Evolutionary conservation across 2,113 vertebrate genomes (phyloP), one percentile per base, ranked within the genome.

Genomic region (Pleuronectes platessa): DNA sequence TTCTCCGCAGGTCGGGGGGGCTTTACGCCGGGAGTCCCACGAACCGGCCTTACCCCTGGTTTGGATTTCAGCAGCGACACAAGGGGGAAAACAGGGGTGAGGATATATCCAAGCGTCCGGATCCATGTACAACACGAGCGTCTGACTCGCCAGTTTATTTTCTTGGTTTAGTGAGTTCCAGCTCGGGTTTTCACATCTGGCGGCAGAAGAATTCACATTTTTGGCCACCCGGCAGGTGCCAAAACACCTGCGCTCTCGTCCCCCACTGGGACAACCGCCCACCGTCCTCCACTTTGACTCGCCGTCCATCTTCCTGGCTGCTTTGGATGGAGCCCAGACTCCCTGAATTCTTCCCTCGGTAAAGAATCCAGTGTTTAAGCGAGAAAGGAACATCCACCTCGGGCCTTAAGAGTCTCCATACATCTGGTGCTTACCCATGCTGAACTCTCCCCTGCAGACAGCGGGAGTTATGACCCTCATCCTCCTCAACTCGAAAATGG

Each of bases 41-140:
- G 49, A 91, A 90, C 83, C 81, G 55, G 74, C 69, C 40, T 71
- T 74, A 79, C 63, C 74, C 86, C 73, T 11, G 64, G 86, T 68
- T 92, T 64, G 73, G 75, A 81, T 92, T 88, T 89, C 86, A 90
- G 70, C 70, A 63, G 81, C 20, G 74, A 89, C 74, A 77, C 13
- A 12, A 62, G 45, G 17, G 79, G 35, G 63, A 37, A 71, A 70
- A 69, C 24, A 24, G 0, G 56, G 55, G 21, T 35, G 27, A 27
- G 73, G 40, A 55, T 68, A 55, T 68, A 66, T 53, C 26, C 53
- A 12, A 67, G 24, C 13, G 18, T 56, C 62, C 24, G 11, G 23
- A 71, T 78, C 74, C 27, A 23, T 71, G 68, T 9, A 35, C 64
- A 49, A 74, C 68, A 40, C 23, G 0, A 37, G 27, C 2, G 17